Base-by-base conservation (phyloP, 2,888 invertebrate species). In the Plebejus argus region DNA sequence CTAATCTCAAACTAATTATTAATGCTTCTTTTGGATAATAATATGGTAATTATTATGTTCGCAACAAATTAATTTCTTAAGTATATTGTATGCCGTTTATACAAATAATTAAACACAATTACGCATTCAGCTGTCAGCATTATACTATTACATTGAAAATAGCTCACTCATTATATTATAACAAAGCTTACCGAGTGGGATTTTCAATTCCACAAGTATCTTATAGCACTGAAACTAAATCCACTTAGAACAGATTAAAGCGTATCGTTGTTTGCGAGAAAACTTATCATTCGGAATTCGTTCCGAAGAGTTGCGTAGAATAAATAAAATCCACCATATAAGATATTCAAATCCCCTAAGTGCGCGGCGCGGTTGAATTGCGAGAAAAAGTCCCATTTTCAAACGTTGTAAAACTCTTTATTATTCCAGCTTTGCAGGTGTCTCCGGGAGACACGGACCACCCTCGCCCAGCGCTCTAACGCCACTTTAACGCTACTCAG, bases 291-390 rank as follows among this genome's bases (percentile, higher is more conserved):
- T 89, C 86, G 83, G 88, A 87, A 89, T 89, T 87, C 88, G 85
- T 87, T 86, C 88, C 81, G 82, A 85, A 83, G 88, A 88, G 86
- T 89, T 89, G 87, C 88, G 87, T 87, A 85, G 87, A 87, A 90
- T 88, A 90, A 90, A 92, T 91, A 93, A 92, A 91, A 88, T 90
- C 91, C 85, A 85, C 88, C 88, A 88, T 88, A 90, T 93, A 92
- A 93, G 93, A 91, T 92, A 93, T 94, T 93, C 93, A 93, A 93
- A 93, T 93, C 93, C 93, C 93, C 91, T 93, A 93, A 94, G 93
- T 94, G 93, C 91, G 91, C 92, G 90, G 85, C 90, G 93, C 90
- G 93, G 93, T 92, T 91, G 92, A 90, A 91, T 90, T 90, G 92
- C 90, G 92, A 87, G 92, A 92, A 93, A 93, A 93, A 92, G 90